Percentiles rank a stretch among this genome's conserved stretches.
These are phyloP conservation scores for Cosmia trapezina DNA, from an alignment of 2,888 invertebrate species.

Conservation along the genomic window DNA sequence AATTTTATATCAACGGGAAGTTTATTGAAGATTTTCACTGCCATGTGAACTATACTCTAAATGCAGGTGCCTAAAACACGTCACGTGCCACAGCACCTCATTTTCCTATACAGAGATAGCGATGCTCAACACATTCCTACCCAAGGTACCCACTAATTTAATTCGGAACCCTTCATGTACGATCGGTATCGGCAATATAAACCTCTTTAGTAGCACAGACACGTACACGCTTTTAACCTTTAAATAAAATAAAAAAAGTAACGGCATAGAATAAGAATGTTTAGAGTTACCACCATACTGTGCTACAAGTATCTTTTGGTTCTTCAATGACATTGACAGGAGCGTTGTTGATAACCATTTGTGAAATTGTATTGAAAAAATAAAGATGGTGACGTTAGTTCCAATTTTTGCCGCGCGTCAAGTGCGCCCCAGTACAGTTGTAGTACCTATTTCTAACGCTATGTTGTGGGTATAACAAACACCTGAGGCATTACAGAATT, in stretches of 20 bases:
- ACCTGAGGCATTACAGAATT: not conserved
- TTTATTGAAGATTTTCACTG: too few relatives aligned
- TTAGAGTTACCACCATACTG: conserved; percentile 1
- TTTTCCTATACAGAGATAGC: not conserved
- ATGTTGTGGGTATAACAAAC: not conserved
- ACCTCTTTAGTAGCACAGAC: conserved; percentile 42
- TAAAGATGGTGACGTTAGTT: not conserved
- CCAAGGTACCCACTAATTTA: conserved; percentile 32
- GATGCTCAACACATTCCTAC: conserved; percentile 27
- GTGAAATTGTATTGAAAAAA: not conserved
- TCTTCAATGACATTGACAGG: not conserved
- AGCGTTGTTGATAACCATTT: not conserved
- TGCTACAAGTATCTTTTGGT: not conserved
- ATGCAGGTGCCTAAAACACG: too few relatives aligned
- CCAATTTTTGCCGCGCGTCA: not conserved
- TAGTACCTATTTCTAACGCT: not conserved
- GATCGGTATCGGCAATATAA: conserved; percentile 40
- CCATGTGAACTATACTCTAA: too few relatives aligned
- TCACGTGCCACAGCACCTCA: not conserved
- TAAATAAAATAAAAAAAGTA: conserved; percentile 61
- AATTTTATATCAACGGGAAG: too few relatives aligned
- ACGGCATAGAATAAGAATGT: conserved; percentile 8
- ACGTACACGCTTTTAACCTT: conserved; percentile 57
- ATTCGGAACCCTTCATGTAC: conserved; percentile 43
- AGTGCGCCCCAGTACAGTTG: too few relatives aligned